Evolutionary conservation across 2,888 invertebrate genomes (phyloP).

Genomic region (Iselma pallidipennis): DNA sequence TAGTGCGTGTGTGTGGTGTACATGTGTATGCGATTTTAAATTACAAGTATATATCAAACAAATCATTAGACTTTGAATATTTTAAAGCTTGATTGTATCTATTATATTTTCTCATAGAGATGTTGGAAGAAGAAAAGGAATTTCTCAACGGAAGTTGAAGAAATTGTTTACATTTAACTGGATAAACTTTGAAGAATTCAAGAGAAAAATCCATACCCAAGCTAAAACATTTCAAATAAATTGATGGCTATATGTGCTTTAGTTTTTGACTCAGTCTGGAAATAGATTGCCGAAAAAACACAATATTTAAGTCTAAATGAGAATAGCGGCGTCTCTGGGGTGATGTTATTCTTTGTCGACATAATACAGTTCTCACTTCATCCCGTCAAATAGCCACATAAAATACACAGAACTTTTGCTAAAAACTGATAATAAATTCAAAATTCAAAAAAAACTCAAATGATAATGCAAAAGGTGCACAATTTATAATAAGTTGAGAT

Average conservation of each 20-base stretch:
- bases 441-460: too few relatives aligned
- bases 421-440: background rate
- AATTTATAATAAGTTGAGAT: slow-evolving; percentile 28
- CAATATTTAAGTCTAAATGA: background rate
- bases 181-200: background rate
- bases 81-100: background rate
- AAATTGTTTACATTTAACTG: slow-evolving; percentile 18
- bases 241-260: background rate
- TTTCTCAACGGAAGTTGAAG: slow-evolving; percentile 21
- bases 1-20: slow-evolving; percentile 27
- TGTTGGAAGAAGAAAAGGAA: background rate
- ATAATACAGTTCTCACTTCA: slow-evolving; percentile 25
- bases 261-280: background rate
- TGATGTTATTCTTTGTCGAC: slow-evolving; percentile 32
- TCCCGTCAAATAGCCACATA: slow-evolving; percentile 33
- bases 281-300: background rate
- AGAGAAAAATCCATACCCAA: background rate
- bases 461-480: background rate
- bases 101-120: background rate
- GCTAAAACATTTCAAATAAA: background rate
- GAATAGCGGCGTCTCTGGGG: slow-evolving; percentile 29
- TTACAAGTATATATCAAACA: slow-evolving; percentile 14
- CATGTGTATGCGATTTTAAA: slow-evolving; percentile 28
- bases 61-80: background rate
- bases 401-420: slow-evolving; percentile 1